Base-by-base conservation (phyloP, 64 coral and sea anemone species). In the Exaiptasia diaphana region DNA sequence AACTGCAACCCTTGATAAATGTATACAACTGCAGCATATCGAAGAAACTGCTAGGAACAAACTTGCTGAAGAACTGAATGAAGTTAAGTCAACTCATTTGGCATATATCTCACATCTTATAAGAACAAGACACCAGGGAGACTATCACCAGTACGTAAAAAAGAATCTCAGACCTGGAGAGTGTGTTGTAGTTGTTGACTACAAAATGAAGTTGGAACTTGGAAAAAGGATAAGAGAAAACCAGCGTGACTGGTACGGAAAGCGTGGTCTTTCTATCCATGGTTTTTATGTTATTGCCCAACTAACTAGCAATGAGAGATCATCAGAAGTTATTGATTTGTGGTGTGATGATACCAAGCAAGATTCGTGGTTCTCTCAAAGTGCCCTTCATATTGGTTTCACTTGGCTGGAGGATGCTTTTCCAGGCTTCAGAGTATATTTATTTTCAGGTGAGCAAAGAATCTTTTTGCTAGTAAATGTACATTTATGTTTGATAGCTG, bases 161-260 rank as follows among this genome's bases (percentile, higher is more conserved):
- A 77, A 41, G 74, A 55, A 77, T 20, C 21, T 77, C 31, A 55
- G 25, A 39, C 52, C 33, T 23, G 74, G 74, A 58, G 74, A 77
- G 26, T 55, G 50, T 39, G 74, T 77, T 39, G 34, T 39, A 1
- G 50, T 77, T 12, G 34, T 77, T 5, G 69, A 73, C 33, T 73
- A 73, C 2, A 73, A 73, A 73, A 73, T 73, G 69, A 73, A 73
- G 40, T n/a, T 73, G 5, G 69, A 73, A 73, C 69, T 73, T n/a
- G 69, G 69, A 13, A 73, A 25, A 48, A 22, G 41, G 41, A 73
- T 28, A 17, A 40, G 5, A 29, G 69, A 73, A 38, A 50, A 29
- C 12, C 69, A 73, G 50, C 24, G 69, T 21, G 41, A 73, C n/a
- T 73, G 69, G 69, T 73, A 46, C 50, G 68, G 69, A n/a, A 50